phyloP scores from a whole-genome alignment of 2,797 vertebrate species.

The Danio tinwini region DNA sequence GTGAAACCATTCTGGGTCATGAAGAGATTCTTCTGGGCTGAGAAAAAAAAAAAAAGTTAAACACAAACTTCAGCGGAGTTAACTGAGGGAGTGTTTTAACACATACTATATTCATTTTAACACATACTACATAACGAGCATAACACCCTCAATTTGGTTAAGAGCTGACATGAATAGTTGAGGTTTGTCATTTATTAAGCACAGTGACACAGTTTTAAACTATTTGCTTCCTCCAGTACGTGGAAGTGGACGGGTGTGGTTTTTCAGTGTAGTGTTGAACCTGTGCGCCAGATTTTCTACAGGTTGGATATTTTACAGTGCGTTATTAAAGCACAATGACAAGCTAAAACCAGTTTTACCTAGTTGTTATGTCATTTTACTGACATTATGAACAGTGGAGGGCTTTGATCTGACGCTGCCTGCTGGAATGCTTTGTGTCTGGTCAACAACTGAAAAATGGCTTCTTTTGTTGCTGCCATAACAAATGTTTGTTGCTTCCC shows the following conservation, averaged over 20 bases:
- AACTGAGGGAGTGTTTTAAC: not conserved
- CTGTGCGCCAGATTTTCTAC: not conserved
- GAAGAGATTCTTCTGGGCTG: slow-evolving; percentile 80
- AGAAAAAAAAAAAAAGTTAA: not conserved
- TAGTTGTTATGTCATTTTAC: not conserved
- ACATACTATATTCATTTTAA: not conserved
- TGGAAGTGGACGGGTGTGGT: not conserved
- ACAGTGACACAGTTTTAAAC: not conserved
- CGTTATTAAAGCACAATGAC: not conserved
- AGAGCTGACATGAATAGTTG: not conserved
- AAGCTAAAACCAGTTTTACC: not conserved
- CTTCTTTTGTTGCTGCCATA: not conserved
- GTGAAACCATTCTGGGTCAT: slow-evolving; percentile 96
- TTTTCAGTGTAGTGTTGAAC: not conserved
- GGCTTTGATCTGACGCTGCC: not conserved
- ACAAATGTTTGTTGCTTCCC: not conserved
- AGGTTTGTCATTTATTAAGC: not conserved
- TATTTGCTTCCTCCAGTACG: not conserved
- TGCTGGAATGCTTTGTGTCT: not conserved
- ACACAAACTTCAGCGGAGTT: not conserved
- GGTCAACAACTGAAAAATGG: not conserved
- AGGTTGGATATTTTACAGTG: not conserved
- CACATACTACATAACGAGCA: not conserved
- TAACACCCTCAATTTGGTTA: not conserved
- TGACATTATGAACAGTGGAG: not conserved